Evolutionary conservation across 2,797 vertebrate species (phyloP), one percentile per base, ranked within the genome.

Genomic region (Chelidonichthys spinosus): DNA sequence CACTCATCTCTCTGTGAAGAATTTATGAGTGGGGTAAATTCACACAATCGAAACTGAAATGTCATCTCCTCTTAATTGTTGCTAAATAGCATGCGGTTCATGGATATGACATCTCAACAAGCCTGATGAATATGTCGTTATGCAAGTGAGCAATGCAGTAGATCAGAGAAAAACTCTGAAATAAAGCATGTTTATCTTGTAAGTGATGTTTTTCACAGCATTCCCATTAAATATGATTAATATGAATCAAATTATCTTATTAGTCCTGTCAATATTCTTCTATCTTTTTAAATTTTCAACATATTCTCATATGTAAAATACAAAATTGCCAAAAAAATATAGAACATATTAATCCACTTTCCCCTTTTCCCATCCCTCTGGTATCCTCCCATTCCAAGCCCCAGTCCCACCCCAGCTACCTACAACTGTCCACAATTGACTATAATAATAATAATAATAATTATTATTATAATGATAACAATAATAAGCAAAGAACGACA

Each of bases 31-130:
- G 3, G 42, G 35, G 35, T 11, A 75, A 77, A 77, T 43, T 43
- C 47, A 74, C 59, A 52, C 49, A 72, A 53, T 74, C 43, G 64
- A 10, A 79, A 68, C 14, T 49, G 53, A 44, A 68, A 65, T 35
- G 64, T 65, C 53, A 25, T 74, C 56, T 56, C 70, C 46, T 47
- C 9, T 37, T 67, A 56, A 64, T 55, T 63, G 11, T 76, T 66
- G 65, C 35, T 33, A 35, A 81, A 72, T 42, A 78, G 35, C 17
- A 47, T 14, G 42, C 18, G 39, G 54, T 61, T 67, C 42, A 39
- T 9, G 43, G 40, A 18, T n/a, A 63, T 53, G 69, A 43, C 64
- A 76, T 62, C 32, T 43, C 67, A 54, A 63, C 44, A 58, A 40
- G 56, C 40, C 61, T 54, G 53, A 69, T 50, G 42, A 72, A 68